phyloP scores from a whole-genome alignment of 2,113 vertebrate genomes.

The Anguilla japonica region DNA sequence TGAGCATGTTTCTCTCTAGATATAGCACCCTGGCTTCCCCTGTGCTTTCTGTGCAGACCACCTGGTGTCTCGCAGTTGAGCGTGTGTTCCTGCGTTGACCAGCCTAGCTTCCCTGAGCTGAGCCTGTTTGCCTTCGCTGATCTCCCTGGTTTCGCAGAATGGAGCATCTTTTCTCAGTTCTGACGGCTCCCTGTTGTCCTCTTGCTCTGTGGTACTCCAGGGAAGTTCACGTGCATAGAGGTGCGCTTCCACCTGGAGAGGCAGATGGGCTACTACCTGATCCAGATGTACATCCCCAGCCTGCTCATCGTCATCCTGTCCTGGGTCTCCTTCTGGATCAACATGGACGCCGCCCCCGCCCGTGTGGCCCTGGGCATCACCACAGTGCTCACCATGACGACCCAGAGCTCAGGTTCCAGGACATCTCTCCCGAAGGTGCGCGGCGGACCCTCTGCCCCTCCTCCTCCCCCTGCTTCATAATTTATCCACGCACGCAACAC shows the following conservation, averaged over 20 bases:
- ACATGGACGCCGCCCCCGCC: constrained; percentile 93
- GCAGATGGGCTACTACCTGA: constrained; percentile 98
- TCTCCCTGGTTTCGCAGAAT: neutral
- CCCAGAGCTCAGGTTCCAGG: constrained; percentile 94
- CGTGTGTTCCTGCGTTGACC: too few species aligned
- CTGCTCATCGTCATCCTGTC: constrained; percentile 90
- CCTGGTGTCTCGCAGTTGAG: too few species aligned
- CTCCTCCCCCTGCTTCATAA: neutral
- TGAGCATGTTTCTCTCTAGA: too few species aligned
- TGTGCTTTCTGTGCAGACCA: too few species aligned
- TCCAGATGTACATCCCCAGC: constrained; percentile 94
- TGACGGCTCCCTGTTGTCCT: neutral
- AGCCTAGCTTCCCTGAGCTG: too few species aligned
- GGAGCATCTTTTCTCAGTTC: neutral
- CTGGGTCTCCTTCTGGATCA: constrained; percentile 96
- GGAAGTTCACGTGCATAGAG: constrained; percentile 97
- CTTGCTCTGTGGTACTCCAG: constrained; percentile 56
- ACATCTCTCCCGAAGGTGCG: constrained; percentile 92
- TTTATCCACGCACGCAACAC: constrained; percentile 26
- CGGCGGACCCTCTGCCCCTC: neutral
- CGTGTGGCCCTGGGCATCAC: constrained; percentile 95
- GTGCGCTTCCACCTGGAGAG: constrained; percentile 95
- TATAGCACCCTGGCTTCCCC: too few species aligned
- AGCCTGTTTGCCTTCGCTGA: neutral
- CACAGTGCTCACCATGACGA: constrained; percentile 97